Evolutionary conservation across 64 coral and sea anemone species (phyloP).

Genomic region (Acropora yongei): DNA sequence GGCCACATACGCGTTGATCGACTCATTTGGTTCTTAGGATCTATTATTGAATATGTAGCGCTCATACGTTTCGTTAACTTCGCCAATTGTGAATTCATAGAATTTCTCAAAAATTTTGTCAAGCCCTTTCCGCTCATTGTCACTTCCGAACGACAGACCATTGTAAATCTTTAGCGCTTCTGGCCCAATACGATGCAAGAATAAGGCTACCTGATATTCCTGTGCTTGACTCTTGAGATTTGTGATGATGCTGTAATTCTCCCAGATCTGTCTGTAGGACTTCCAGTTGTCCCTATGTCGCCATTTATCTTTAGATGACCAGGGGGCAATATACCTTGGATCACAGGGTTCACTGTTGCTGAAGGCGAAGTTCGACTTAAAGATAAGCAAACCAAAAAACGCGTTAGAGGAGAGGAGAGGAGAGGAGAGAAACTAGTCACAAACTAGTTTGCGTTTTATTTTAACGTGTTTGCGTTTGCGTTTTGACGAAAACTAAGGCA

Average conservation of each 20-base stretch:
- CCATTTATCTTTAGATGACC: background rate
- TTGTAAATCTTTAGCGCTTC: constrained; percentile 30
- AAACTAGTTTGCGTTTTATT: no score
- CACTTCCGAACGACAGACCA: background rate
- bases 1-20: background rate
- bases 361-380: constrained; percentile 5
- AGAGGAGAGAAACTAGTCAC: no score
- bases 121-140: background rate
- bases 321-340: background rate
- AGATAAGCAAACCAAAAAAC: no score
- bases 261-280: constrained; percentile 22
- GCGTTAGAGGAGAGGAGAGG: no score
- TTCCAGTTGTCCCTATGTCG: constrained; percentile 22
- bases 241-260: constrained; percentile 35
- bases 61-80: constrained; percentile 38
- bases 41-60: background rate
- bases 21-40: background rate
- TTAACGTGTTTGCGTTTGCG: no score
- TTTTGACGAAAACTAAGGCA: no score
- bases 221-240: background rate
- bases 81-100: background rate
- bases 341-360: background rate
- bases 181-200: background rate
- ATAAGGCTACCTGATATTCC: constrained; percentile 1
- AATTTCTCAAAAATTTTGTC: constrained; percentile 22